Percentiles rank a stretch among this genome's conserved stretches.
Evolutionary conservation across 2,797 vertebrate species (phyloP).

Genomic region (Malurus splendens): DNA sequence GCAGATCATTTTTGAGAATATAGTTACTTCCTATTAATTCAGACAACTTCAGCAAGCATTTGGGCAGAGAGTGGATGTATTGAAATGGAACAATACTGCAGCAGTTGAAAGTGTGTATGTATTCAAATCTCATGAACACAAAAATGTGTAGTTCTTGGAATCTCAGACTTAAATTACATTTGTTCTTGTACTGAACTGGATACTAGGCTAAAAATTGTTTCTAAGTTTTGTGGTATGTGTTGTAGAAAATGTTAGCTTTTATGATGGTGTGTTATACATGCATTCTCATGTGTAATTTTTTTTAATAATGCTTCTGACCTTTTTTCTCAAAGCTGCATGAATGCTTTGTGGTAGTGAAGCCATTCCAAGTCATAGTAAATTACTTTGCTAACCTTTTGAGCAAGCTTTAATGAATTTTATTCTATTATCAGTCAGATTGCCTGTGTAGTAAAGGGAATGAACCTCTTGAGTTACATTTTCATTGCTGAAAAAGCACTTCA

Average conservation of each 20-base stretch:
- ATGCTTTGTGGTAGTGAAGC: background rate
- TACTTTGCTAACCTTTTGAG: conserved; percentile 20
- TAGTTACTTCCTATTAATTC: background rate
- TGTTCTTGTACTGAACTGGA: background rate
- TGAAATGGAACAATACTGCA: background rate
- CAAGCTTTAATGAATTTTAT: background rate
- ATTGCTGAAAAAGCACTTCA: background rate
- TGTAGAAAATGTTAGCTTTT: background rate
- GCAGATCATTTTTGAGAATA: background rate
- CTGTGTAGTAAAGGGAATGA: background rate
- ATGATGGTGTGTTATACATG: background rate
- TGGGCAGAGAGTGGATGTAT: background rate
- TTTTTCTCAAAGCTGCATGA: background rate
- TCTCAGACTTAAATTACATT: background rate
- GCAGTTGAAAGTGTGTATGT: background rate
- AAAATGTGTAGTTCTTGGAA: background rate
- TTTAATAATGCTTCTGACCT: background rate
- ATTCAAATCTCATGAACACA: background rate
- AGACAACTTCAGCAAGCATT: background rate
- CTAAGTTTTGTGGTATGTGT: background rate
- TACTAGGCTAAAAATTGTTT: background rate
- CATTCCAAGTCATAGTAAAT: background rate
- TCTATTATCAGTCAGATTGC: background rate
- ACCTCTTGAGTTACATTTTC: background rate
- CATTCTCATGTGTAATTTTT: background rate